Percentiles rank a stretch among this genome's conserved stretches.
Conservation (phyloP, 30 jellyfish, hydroid and myxozoan species). For the Hydractinia echinata region DNA sequence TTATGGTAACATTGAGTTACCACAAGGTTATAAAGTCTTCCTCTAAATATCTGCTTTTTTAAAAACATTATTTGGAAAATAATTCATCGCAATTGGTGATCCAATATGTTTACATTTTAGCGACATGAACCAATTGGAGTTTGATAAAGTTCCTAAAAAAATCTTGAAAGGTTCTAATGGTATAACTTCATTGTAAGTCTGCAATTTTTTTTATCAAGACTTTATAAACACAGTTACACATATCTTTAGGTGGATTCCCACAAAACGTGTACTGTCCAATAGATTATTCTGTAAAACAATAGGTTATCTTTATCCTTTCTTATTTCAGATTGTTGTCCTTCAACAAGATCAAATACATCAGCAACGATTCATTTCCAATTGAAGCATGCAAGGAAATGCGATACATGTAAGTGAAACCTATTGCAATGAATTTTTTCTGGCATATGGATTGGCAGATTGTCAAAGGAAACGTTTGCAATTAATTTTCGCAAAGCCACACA, state of each 20-base stretch:
- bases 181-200: slow-evolving; percentile 4
- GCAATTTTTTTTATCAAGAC: neutral
- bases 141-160: neutral
- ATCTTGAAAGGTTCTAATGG: neutral
- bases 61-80: too few relatives aligned
- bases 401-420: slow-evolving; percentile 7
- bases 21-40: too few relatives aligned
- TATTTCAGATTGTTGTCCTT: neutral
- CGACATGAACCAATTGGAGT: slow-evolving; percentile 4
- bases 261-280: too few relatives aligned
- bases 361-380: neutral
- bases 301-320: neutral
- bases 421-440: neutral
- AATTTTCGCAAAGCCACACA: too few relatives aligned
- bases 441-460: neutral
- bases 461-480: too few relatives aligned
- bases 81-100: too few relatives aligned
- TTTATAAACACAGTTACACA: neutral
- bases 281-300: too few relatives aligned
- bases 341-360: slow-evolving; percentile 12
- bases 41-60: too few relatives aligned
- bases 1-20: too few relatives aligned
- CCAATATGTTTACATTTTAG: neutral
- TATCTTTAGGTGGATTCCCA: too few relatives aligned
- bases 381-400: neutral